Evolutionary conservation across 2,797 vertebrate species (phyloP), one percentile per base, ranked within the genome.

Genomic region (Nothura maculosa): DNA sequence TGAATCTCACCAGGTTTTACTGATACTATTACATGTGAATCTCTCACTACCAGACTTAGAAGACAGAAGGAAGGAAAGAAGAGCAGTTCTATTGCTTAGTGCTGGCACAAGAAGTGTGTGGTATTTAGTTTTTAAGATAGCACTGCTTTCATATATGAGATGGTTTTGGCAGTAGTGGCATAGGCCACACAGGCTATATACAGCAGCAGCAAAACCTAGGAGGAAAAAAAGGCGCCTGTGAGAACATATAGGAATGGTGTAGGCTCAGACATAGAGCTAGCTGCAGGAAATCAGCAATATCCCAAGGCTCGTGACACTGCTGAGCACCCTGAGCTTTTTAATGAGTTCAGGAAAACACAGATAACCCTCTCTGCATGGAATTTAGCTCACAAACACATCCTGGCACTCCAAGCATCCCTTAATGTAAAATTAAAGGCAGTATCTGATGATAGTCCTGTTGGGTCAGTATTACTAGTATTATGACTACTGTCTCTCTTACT

Each of bases 221-320:
- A 85, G 73, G 73, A 13, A 48, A 45, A 73, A 36, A 86, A 67
- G 11, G 25, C 12, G 28, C 25, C 48, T 67, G n/a, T 50, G 40
- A 54, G 34, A 81, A 2, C 19, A 7, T 3, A 8, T 0, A 50
- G 61, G 63, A 82, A 55, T 50, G 42, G 18, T 40, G 15, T 58
- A 30, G 19, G 24, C 58, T 73, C 4, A 14, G 15, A 20, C 28
- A 83, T 13, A 1, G 0, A n/a, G 32, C 27, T 8, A 36, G 38
- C 61, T 67, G 58, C 50, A 76, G 36, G 45, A 88, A 47, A 79
- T 73, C 60, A 55, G 30, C 22, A 38, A 36, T 15, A 58, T 10
- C 42, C n/a, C 38, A 45, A 25, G 57, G 32, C 48, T 81, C 1
- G 2, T 64, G 48, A 36, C 28, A 32, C 28, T 3, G 6, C 62